Evolutionary conservation across 2,113 vertebrate species (phyloP), one percentile per base, ranked within the genome.

Genomic region (Jaculus jaculus): DNA sequence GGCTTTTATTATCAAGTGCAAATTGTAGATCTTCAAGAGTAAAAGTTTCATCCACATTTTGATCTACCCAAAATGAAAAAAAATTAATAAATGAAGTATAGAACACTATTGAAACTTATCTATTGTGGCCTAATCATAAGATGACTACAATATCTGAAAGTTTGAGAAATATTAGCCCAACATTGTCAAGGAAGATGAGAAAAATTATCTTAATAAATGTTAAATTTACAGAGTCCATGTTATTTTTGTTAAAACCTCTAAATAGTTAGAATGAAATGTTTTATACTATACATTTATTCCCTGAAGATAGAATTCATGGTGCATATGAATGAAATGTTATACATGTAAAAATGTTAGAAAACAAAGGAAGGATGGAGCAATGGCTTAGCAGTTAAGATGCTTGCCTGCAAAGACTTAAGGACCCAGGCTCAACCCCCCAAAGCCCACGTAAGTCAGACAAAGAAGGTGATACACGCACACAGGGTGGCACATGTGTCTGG

Each of bases 61-160:
- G 5, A 82, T 39, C 83, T 93, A 82, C 1, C 10, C 42, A 80
- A 87, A n/a, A 91, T 30, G 3, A 91, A 84, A 72, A 72, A 71
- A 71, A 71, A 34, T 1, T 7, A 93, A n/a, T 34, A 71, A 93
- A 69, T 94, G 69, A 88, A 73, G 73, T 66, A 88, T 2, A 95
- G 24, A 61, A 88, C 5, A 60, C 7, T 24, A 63, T 10, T 30
- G 17, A 92, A 75, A n/a, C 1, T 68, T 47, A 51, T 7, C 4
- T 11, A 87, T 8, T 77, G 28, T 61, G 11, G 5, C 11, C 34
- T 90, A 66, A 77, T 72, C 54, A 47, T 73, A 89, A 85, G 65
- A 80, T 54, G 24, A 80, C 17, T n/a, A 42, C 37, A 75, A 75
- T 60, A 7, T 72, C 47, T 80, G 5, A 88, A 91, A 28, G 7